These are phyloP conservation scores for Tetramorium simillimum DNA, from an alignment of 1,140 invertebrate species.

Conservation along the genomic window DNA sequence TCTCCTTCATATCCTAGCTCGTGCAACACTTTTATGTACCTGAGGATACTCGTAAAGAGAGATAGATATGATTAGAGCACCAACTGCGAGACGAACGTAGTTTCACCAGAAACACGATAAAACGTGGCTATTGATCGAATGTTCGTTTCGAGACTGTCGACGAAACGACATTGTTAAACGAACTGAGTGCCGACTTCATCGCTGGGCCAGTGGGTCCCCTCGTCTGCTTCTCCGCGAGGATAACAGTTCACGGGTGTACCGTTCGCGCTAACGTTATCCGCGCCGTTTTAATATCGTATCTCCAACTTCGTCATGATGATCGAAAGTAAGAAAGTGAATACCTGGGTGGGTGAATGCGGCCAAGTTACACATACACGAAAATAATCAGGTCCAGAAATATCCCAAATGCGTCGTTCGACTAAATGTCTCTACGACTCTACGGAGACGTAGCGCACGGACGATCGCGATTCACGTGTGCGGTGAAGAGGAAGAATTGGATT, in stretches of 20 bases:
- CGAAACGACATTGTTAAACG: constrained; percentile 77
- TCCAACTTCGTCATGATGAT: constrained; percentile 64
- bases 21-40: neutral
- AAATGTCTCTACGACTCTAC: neutral
- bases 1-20: neutral
- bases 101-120: constrained; percentile 12
- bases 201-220: constrained; percentile 77
- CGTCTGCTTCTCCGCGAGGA: constrained; percentile 71
- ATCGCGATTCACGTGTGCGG: neutral
- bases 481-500: neutral
- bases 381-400: neutral
- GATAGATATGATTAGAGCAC: neutral
- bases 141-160: constrained; percentile 60
- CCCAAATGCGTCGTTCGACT: neutral
- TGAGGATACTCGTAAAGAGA: neutral
- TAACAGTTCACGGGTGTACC: constrained; percentile 82
- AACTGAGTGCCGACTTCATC: constrained; percentile 72
- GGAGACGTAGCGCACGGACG: neutral
- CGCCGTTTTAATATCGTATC: constrained; percentile 70
- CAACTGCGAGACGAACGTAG: neutral
- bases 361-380: constrained; percentile 7
- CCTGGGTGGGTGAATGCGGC: constrained; percentile 31
- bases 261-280: constrained; percentile 80
- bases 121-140: constrained; percentile 23
- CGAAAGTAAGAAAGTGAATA: constrained; percentile 74